Evolutionary conservation across 1,140 invertebrate species (phyloP), one percentile per base, ranked within the genome.

Genomic region (Nasonia giraulti): DNA sequence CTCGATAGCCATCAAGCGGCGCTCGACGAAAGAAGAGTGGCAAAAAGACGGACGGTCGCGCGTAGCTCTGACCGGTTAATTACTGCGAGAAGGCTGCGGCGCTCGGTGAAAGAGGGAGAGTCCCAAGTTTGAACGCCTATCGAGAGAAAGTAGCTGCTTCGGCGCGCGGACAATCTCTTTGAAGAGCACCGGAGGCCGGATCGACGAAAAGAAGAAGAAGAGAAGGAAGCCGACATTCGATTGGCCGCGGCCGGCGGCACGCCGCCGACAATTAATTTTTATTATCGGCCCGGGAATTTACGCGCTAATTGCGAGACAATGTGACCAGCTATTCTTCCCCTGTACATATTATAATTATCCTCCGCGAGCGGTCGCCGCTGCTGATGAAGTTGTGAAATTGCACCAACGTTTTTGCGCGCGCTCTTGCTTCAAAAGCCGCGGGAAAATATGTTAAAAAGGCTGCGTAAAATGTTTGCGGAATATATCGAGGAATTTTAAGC

Each of bases 221-320:
- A 8, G n/a, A 33, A 40, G 62, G 23, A 69, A 66, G 74, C 62
- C 66, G 33, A 44, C 73, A 50, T 73, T 80, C 69, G 83, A 80
- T 84, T 50, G 83, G 55, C 37, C 62, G 76, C n/a, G 31, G n/a
- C 23, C 79, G 31, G n/a, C 75, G 68, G 47, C 85, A 79, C 74
- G 84, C 84, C 80, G 83, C 68, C 66, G 76, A 85, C 88, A 87
- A 89, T 89, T 89, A 88, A 86, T 90, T 90, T 90, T 90, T 89
- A 89, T 89, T 86, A 89, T 88, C 85, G 75, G 69, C 80, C 66
- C 86, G 66, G 81, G 86, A 89, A 88, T 88, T 85, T 82, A 74
- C 66, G 69, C 82, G 83, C 84, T 89, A 89, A 90, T 90, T 89
- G 87, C 86, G 71, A 86, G 84, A 89, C 88, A 89, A 90, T 89